Evolutionary conservation across 2,888 invertebrate genomes (phyloP).

Genomic region (Trachelus iudaicus): DNA sequence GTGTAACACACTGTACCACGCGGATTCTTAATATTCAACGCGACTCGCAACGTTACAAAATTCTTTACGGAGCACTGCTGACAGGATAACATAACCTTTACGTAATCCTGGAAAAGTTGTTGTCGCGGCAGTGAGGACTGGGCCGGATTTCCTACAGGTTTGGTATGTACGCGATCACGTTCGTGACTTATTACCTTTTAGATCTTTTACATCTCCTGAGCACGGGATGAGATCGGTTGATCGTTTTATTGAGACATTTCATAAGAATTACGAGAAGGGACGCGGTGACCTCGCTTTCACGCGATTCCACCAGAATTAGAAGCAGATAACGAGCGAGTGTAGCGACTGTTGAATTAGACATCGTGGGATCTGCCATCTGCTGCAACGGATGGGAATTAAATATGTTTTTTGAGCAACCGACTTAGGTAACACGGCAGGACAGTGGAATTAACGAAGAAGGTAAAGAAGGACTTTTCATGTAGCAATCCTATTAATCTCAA

Average conservation of each 20-base stretch:
- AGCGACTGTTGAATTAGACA: not conserved
- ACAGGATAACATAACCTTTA: slow-evolving; percentile 49
- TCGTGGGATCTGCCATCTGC: not conserved
- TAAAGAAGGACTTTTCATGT: not conserved
- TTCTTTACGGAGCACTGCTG: slow-evolving; percentile 42
- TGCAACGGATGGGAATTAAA: not conserved
- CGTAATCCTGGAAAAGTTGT: slow-evolving; percentile 35
- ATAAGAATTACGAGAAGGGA: not conserved
- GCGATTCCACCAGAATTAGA: not conserved
- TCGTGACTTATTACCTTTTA: not conserved
- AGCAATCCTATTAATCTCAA: too few species aligned
- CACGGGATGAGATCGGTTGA: not conserved
- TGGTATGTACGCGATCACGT: not conserved
- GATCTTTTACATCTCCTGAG: not conserved
- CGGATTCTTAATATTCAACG: slow-evolving; percentile 38
- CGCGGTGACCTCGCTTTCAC: not conserved
- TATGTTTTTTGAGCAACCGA: not conserved
- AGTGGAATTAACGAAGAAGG: not conserved
- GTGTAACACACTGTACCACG: not conserved
- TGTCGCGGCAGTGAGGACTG: not conserved
- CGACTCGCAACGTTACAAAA: slow-evolving; percentile 42
- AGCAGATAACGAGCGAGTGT: not conserved
- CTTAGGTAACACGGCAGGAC: not conserved
- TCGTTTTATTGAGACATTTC: not conserved
- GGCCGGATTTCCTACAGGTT: not conserved